phyloP scores from a whole-genome alignment of 64 coral and sea anemone genomes.

The Catalaphyllia jardinei region DNA sequence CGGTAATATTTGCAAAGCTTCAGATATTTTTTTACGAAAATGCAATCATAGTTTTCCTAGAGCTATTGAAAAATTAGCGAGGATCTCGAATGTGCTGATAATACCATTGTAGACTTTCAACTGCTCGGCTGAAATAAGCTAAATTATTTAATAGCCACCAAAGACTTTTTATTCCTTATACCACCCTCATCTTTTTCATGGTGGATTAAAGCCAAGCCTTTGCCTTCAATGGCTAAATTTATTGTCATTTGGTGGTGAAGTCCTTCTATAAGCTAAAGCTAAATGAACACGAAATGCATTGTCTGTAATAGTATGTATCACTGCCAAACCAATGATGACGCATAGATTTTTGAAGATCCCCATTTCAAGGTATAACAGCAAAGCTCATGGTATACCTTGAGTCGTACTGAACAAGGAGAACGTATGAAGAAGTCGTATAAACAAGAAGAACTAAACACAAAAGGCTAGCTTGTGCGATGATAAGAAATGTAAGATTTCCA shows the following conservation, averaged over 20 bases:
- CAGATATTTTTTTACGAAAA: not conserved
- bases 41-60: not conserved
- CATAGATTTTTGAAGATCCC: no score
- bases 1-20: no score
- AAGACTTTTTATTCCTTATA: not conserved
- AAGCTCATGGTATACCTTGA: no score
- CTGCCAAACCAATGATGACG: no score
- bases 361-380: no score
- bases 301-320: no score
- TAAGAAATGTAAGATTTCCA: not conserved
- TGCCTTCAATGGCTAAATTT: not conserved
- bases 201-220: not conserved
- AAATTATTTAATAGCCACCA: slow-evolving; percentile 22
- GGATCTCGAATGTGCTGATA: not conserved
- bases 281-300: not conserved
- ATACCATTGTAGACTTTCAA: not conserved
- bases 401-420: no score
- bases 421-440: no score
- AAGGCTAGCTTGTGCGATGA: not conserved
- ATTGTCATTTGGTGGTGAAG: not conserved
- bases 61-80: not conserved
- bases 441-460: not conserved
- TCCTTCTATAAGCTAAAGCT: not conserved
- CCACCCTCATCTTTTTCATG: not conserved
- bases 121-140: not conserved